Conservation (phyloP, 1,140 invertebrate species). For the Heliconius melpomene region DNA sequence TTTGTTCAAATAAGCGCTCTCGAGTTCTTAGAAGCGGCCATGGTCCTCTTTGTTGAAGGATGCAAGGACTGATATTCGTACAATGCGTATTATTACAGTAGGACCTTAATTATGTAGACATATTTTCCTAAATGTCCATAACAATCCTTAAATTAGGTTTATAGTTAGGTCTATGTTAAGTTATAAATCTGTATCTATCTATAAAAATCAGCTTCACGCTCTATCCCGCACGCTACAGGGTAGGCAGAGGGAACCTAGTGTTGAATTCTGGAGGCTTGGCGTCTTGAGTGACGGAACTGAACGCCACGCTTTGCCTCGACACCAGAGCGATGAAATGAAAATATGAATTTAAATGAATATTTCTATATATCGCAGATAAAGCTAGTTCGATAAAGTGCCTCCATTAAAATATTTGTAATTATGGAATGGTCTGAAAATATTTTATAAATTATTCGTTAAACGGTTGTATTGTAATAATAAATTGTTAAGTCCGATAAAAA, state of each 20-base stretch:
- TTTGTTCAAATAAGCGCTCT: not conserved
- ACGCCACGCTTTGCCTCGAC: too few species aligned
- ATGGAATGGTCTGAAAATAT: too few species aligned
- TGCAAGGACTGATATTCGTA: not conserved
- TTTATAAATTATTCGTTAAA: too few species aligned
- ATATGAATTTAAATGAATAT: too few species aligned
- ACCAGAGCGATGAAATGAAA: too few species aligned
- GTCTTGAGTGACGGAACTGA: too few species aligned
- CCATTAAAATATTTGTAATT: too few species aligned
- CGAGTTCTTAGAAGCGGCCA: not conserved
- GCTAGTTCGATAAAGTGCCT: not conserved
- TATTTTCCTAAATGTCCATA: not conserved
- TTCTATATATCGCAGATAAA: not conserved
- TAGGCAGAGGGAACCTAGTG: too few species aligned
- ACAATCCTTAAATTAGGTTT: not conserved
- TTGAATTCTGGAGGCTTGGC: too few species aligned
- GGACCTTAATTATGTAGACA: not conserved
- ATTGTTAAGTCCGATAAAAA: not conserved
- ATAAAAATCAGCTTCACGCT: too few species aligned
- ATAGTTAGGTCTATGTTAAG: not conserved
- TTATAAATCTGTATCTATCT: not conserved
- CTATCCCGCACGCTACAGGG: too few species aligned
- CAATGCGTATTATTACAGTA: not conserved
- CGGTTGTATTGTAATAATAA: too few species aligned
- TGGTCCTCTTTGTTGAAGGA: not conserved